Conservation (phyloP, 2,113 vertebrate genomes). For the Pheucticus melanocephalus region DNA sequence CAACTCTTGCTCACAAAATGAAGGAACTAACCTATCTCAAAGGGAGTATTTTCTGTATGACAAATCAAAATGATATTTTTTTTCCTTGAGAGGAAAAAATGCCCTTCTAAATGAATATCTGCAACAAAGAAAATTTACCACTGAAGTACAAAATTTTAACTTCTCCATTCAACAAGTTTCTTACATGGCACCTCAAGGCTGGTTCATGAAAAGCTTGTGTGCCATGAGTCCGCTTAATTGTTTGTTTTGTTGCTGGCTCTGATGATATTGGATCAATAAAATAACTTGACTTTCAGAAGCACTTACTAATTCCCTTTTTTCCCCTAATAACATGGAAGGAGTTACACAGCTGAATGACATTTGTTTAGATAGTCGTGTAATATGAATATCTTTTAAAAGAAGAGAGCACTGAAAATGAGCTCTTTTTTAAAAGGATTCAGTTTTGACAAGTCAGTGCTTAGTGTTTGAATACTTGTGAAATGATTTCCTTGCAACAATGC, state of each 20-base stretch:
- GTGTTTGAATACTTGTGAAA: background rate
- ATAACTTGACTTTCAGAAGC: background rate
- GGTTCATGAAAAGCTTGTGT: background rate
- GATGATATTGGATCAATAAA: background rate
- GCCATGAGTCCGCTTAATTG: background rate
- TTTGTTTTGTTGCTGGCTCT: background rate
- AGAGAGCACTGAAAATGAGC: background rate
- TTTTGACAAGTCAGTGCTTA: slow-evolving; percentile 23
- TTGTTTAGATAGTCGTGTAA: background rate
- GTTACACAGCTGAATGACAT: background rate
- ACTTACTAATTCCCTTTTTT: background rate
- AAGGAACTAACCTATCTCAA: slow-evolving; percentile 11
- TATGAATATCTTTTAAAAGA: background rate
- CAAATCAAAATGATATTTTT: background rate
- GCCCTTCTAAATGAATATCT: background rate
- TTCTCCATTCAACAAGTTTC: slow-evolving; percentile 4
- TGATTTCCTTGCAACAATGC: slow-evolving; percentile 40
- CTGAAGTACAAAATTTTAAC: background rate
- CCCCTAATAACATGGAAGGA: background rate
- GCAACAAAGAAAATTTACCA: background rate
- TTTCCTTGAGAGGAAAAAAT: background rate
- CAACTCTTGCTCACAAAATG: background rate
- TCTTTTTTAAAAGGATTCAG: background rate
- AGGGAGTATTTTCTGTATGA: background rate
- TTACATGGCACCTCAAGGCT: background rate